These are phyloP conservation scores for Spodoptera frugiperda DNA, from an alignment of 1,140 invertebrate species.

Conservation along the genomic window DNA sequence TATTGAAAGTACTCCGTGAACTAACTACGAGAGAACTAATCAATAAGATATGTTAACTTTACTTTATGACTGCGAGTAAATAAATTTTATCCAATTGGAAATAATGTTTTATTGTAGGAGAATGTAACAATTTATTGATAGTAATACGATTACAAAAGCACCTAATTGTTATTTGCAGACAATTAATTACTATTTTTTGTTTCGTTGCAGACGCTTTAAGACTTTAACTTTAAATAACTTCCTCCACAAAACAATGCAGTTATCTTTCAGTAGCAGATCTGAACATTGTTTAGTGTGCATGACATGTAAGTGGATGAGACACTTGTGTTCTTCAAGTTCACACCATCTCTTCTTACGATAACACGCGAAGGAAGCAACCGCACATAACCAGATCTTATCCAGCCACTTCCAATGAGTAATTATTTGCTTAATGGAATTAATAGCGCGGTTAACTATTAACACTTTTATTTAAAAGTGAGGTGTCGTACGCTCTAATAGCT, in stretches of 20 bases:
- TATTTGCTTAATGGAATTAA: slow-evolving; percentile 35
- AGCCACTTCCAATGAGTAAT: slow-evolving; percentile 9
- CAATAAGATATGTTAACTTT: slow-evolving; percentile 22
- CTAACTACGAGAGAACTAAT: slow-evolving; percentile 34
- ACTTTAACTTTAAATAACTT: background rate
- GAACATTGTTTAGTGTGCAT: slow-evolving; percentile 25
- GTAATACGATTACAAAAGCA: background rate
- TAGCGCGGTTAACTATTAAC: slow-evolving; percentile 23
- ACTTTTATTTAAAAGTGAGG: slow-evolving; percentile 23
- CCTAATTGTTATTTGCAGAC: too few relatives aligned
- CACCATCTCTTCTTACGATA: slow-evolving; percentile 23
- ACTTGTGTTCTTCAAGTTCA: slow-evolving; percentile 16
- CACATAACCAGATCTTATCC: slow-evolving; percentile 40
- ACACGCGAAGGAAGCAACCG: slow-evolving; percentile 7
- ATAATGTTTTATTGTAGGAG: slow-evolving; percentile 7
- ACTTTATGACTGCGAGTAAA: slow-evolving; percentile 24
- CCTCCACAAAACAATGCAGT: background rate
- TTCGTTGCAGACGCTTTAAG: too few relatives aligned
- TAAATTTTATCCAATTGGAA: slow-evolving; percentile 9
- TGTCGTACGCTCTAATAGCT: slow-evolving; percentile 25
- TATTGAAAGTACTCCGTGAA: slow-evolving; percentile 21
- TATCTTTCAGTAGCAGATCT: slow-evolving; percentile 28
- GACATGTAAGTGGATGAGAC: slow-evolving; percentile 12
- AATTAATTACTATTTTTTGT: too few relatives aligned
- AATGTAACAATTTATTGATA: background rate